Percentiles rank a stretch among this genome's conserved stretches.
These are phyloP conservation scores for Orientallactaga sibirica DNA, from an alignment of 2,797 vertebrate genomes.

Conservation along the genomic window DNA sequence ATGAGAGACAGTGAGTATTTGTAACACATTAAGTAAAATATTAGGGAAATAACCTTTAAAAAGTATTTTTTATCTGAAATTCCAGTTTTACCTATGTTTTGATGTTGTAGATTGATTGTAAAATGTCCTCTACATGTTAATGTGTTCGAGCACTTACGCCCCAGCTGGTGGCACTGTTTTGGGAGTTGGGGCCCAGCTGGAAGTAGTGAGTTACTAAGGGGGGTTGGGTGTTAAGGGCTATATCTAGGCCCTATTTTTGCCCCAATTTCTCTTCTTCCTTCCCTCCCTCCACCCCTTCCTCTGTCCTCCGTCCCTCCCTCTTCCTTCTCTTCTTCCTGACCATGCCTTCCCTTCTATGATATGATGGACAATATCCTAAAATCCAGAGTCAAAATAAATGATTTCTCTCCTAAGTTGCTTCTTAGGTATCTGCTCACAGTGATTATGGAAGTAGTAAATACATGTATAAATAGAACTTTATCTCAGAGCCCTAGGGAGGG, in stretches of 20 bases:
- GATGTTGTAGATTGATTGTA: background rate
- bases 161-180: background rate
- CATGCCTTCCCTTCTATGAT: background rate
- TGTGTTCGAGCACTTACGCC: background rate
- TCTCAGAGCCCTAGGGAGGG: background rate
- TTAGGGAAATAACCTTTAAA: background rate
- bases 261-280: too few relatives aligned
- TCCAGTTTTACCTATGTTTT: background rate
- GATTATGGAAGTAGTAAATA: too few relatives aligned
- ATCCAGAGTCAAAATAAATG: background rate
- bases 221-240: too few relatives aligned
- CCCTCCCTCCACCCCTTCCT: background rate
- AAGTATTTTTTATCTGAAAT: constrained; percentile 43
- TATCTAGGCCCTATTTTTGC: background rate
- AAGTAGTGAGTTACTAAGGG: background rate
- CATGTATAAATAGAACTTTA: background rate
- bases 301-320: background rate
- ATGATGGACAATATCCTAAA: background rate
- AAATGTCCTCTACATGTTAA: background rate
- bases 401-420: background rate
- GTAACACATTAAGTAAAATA: background rate
- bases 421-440: too few relatives aligned
- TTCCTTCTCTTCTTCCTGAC: too few relatives aligned
- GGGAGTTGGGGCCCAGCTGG: background rate
- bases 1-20: background rate